Evolutionary conservation across 2,113 vertebrate genomes (phyloP).

Genomic region (Hydrochoerus hydrochaeris): DNA sequence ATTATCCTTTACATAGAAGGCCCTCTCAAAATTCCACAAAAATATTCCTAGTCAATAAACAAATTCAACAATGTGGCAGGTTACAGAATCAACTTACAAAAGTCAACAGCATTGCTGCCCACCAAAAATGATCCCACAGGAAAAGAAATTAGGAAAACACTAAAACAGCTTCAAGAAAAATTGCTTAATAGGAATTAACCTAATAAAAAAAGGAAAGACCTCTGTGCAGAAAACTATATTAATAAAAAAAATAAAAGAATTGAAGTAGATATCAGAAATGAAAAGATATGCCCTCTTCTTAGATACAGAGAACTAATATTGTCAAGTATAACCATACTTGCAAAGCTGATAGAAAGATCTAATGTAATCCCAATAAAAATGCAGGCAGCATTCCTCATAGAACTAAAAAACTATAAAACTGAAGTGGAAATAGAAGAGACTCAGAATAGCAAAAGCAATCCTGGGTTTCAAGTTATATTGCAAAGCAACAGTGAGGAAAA

Average conservation of each 20-base stretch:
- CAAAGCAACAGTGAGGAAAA: not conserved
- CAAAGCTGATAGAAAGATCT: not conserved
- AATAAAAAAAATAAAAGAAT: not conserved
- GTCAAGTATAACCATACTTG: not conserved
- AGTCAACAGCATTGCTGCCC: not conserved
- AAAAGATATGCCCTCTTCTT: not conserved
- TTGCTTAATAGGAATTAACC: not conserved
- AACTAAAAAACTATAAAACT: too few species aligned
- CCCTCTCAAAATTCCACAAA: not conserved
- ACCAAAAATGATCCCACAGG: not conserved
- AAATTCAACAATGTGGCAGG: not conserved
- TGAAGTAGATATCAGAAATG: not conserved
- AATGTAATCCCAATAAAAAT: not conserved
- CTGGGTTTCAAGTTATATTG: not conserved
- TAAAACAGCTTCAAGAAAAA: too few species aligned
- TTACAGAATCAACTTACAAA: too few species aligned
- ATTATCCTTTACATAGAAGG: not conserved
- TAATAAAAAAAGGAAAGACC: not conserved
- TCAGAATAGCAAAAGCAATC: too few species aligned
- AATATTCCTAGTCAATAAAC: not conserved
- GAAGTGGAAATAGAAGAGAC: too few species aligned
- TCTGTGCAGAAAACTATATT: not conserved
- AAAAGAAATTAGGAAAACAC: not conserved
- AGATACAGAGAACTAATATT: not conserved
- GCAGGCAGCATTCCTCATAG: not conserved